Evolutionary conservation across 2,113 vertebrate genomes (phyloP).

Genomic region (Sprattus sprattus): DNA sequence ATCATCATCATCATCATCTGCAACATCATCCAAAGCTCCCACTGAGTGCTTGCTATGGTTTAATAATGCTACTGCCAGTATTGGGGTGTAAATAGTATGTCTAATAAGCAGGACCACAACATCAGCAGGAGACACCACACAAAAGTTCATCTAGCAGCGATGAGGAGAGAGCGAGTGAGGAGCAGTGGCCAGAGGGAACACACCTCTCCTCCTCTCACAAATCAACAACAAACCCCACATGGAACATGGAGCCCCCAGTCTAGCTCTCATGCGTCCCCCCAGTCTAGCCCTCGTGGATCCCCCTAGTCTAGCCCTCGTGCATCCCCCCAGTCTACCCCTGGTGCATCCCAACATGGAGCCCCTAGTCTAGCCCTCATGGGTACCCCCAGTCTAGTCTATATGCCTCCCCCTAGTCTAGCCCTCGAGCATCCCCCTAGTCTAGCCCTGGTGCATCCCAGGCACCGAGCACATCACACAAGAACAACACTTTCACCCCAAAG

Average conservation of each 20-base stretch:
- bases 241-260: background rate
- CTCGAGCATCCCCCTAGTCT: no score
- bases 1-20: background rate
- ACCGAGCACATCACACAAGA: background rate
- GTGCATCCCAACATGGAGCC: background rate
- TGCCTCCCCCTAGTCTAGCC: no score
- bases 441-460: background rate
- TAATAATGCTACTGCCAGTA: background rate
- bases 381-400: no score
- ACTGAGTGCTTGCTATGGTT: background rate
- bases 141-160: background rate
- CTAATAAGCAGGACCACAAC: background rate
- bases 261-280: background rate
- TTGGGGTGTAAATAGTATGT: background rate
- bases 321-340: background rate
- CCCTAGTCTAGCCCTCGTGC: background rate
- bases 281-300: background rate
- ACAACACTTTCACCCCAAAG: background rate
- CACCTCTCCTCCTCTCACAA: background rate
- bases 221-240: background rate
- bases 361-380: background rate
- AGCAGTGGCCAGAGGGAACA: background rate
- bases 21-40: background rate
- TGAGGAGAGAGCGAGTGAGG: background rate
- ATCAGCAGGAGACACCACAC: slow-evolving; percentile 3